These are phyloP conservation scores for Pygoscelis adeliae DNA, from an alignment of 2,113 vertebrate species.

Conservation along the genomic window DNA sequence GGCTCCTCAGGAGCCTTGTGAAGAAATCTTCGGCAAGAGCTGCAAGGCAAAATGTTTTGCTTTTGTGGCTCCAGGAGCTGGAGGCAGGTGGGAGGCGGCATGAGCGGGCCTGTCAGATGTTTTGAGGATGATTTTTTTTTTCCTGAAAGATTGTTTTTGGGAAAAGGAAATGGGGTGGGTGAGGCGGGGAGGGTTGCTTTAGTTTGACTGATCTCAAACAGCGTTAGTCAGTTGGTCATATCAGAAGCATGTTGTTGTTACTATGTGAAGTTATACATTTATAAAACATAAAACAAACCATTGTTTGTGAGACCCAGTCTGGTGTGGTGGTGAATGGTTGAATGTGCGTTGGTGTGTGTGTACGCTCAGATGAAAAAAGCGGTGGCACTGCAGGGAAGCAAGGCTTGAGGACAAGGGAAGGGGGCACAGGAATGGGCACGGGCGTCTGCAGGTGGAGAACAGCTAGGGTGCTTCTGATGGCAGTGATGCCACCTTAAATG, in stretches of 20 bases:
- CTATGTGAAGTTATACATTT: background rate
- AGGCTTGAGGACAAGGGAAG: background rate
- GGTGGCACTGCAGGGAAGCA: accelerated
- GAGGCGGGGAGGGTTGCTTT: background rate
- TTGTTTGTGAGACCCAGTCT: background rate
- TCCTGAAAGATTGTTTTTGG: background rate
- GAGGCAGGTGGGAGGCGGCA: background rate
- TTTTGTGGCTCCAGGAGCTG: background rate
- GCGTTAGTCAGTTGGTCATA: accelerated
- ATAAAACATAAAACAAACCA: background rate
- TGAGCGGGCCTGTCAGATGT: background rate
- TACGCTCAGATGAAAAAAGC: background rate
- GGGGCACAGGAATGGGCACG: background rate
- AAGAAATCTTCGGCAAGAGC: background rate
- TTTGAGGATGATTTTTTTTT: background rate
- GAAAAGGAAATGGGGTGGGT: background rate
- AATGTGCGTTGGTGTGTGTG: background rate
- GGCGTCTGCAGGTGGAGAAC: background rate
- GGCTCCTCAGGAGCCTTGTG: background rate
- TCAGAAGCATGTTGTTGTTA: background rate
- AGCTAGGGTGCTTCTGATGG: background rate
- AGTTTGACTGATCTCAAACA: background rate
- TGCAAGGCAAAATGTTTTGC: background rate
- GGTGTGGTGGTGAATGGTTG: background rate
- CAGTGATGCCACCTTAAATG: background rate